Evolutionary conservation across 2,888 invertebrate genomes (phyloP), one percentile per base, ranked within the genome.

Genomic region (Agrotis ipsilon): DNA sequence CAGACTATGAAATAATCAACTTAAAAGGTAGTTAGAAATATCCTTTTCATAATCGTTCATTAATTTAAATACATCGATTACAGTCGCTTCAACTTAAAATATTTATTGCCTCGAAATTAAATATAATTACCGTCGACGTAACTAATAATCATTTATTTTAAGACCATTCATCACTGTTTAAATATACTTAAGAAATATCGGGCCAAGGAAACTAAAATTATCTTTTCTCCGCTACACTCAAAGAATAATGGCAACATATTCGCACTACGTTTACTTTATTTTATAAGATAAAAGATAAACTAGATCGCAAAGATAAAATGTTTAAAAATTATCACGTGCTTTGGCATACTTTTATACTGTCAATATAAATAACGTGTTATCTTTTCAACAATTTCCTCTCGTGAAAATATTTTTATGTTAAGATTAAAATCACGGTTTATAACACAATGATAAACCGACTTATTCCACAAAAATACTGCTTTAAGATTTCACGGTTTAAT

Each of bases 281-380:
- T 24, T 55, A 19, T 14, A 54, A 68, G 46, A 62, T 59, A 43
- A 60, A 48, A 66, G 46, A 43, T 67, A 54, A 77, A 78, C 68
- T 78, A 73, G 78, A 73, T 78, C 45, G 21, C 46, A n/a, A 64
- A 27, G 61, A 77, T 77, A 64, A 72, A 61, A 43, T 43, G 6
- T 75, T 39, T n/a, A 49, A 49, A 54, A 55, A 63, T 55, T 49
- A 32, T 66, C 65, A 66, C 51, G 51, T 62, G 52, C 3, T 54
- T 43, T 58, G 55, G 19, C 74, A 77, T 73, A 77, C 60, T 78
- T 73, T 61, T 78, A 32, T 48, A 19, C 32, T 48, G 49, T 45
- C 43, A 48, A 55, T 11, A 55, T 55, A 43, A 24, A 39, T 16
- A 7, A 14, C n/a, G n/a, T 0, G 24, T 46, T 69, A 68, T 70